These are phyloP conservation scores for Scortum barcoo DNA, from an alignment of 2,113 vertebrate genomes.

Conservation along the genomic window DNA sequence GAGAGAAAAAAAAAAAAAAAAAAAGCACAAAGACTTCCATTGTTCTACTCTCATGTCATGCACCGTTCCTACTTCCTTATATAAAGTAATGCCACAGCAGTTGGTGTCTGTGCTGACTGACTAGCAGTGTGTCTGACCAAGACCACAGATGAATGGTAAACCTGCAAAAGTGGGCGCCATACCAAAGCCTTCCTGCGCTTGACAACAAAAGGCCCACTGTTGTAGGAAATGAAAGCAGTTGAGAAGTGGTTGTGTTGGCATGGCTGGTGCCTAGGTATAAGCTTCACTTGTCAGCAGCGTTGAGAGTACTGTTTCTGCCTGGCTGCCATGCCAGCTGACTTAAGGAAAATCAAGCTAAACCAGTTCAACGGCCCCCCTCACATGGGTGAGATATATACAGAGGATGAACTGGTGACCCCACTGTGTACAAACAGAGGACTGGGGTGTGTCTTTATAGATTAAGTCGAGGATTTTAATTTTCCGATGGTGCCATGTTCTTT, in stretches of 20 bases:
- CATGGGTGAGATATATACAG: slow-evolving; percentile 48
- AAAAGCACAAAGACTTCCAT: slow-evolving; percentile 71
- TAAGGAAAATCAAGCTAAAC: slow-evolving; percentile 78
- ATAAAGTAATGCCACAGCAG: slow-evolving; percentile 63
- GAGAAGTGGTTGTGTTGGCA: slow-evolving; percentile 70
- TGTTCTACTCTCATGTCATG: slow-evolving; percentile 74
- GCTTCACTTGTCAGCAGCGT: slow-evolving; percentile 75
- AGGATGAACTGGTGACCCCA: slow-evolving; percentile 52
- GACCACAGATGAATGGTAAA: slow-evolving; percentile 65
- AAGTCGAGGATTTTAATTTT: background rate
- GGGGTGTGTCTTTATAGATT: background rate
- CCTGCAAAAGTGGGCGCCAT: slow-evolving; percentile 45
- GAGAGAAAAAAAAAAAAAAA: slow-evolving; percentile 15
- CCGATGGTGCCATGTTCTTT: background rate
- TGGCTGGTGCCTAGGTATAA: slow-evolving; percentile 64
- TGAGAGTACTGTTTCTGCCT: slow-evolving; percentile 61
- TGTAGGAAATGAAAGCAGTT: slow-evolving; percentile 68
- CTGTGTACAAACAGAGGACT: slow-evolving; percentile 16
- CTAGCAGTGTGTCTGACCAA: slow-evolving; percentile 50
- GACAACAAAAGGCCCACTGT: slow-evolving; percentile 81
- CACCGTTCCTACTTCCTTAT: slow-evolving; percentile 69
- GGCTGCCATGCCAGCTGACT: slow-evolving; percentile 72
- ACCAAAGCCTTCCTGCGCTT: slow-evolving; percentile 51
- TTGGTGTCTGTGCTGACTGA: slow-evolving; percentile 66
- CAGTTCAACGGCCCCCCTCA: slow-evolving; percentile 69